Percentiles rank a stretch among this genome's conserved stretches.
Evolutionary conservation across 2,888 invertebrate genomes (phyloP).

Genomic region (Prosopocoilus inquinatus): DNA sequence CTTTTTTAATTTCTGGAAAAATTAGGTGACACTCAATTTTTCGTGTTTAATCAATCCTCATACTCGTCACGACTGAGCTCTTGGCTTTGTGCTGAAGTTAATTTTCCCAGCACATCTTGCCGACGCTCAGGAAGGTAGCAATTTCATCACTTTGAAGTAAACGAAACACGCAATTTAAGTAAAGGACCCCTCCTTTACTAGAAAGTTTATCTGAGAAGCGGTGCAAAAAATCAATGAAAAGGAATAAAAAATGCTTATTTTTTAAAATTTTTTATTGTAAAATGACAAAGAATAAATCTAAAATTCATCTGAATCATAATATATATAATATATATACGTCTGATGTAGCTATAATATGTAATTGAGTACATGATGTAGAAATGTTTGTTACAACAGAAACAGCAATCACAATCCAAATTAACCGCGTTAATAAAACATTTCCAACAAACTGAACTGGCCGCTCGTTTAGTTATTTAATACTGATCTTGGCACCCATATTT

Average conservation of each 20-base stretch:
- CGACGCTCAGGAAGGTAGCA: no score
- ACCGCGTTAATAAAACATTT: conserved; percentile 10
- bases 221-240: no score
- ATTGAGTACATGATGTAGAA: conserved; percentile 49
- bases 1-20: no score
- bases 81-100: no score
- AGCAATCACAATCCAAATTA: conserved; percentile 32
- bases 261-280: conserved; percentile 60
- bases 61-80: no score
- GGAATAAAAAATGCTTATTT: not conserved
- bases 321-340: conserved; percentile 37
- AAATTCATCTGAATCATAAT: conserved; percentile 55
- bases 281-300: conserved; percentile 72
- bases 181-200: no score
- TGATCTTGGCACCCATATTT: conserved; percentile 48
- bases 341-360: conserved; percentile 50
- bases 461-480: conserved; percentile 43
- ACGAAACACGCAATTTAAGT: no score
- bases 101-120: no score
- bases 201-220: no score
- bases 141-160: no score
- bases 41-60: no score
- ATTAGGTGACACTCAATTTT: no score
- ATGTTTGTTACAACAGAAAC: conserved; percentile 37
- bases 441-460: conserved; percentile 46